A percentile compares a stretch with the other conserved stretches of the same genome.
Evolutionary conservation across 2,797 vertebrate species (phyloP).

Genomic region (Cephalopachus bancanus): DNA sequence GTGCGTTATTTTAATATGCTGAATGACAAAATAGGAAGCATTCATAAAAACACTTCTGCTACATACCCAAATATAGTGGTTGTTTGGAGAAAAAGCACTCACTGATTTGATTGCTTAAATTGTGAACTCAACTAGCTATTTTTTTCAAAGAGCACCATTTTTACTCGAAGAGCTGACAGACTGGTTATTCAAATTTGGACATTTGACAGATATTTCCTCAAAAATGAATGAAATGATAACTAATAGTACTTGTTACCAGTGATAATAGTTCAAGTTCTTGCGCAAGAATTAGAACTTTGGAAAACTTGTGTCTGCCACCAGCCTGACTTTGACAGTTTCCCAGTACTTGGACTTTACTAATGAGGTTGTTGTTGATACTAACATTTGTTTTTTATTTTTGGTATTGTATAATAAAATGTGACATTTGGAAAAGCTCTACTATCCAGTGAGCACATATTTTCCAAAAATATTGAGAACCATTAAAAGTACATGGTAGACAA

Average conservation of each 20-base stretch:
- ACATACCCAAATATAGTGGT: neutral
- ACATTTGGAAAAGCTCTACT: neutral
- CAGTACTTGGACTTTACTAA: neutral
- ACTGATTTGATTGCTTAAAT: neutral
- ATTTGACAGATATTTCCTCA: neutral
- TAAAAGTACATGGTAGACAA: neutral
- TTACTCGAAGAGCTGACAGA: neutral
- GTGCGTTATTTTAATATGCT: neutral
- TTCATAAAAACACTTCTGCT: neutral
- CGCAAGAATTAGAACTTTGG: constrained; percentile 25
- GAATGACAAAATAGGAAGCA: neutral
- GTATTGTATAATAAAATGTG: neutral
- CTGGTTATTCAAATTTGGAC: neutral
- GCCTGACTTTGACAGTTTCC: neutral
- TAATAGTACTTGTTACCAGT: neutral
- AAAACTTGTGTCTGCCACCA: neutral
- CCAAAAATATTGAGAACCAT: neutral
- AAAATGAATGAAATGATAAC: neutral
- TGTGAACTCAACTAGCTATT: neutral
- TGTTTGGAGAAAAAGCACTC: neutral
- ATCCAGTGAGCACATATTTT: neutral
- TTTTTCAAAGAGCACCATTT: neutral
- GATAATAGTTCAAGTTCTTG: neutral
- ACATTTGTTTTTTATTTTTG: neutral
- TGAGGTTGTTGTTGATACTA: neutral